phyloP scores from a whole-genome alignment of 2,113 vertebrate genomes.

The Hemicordylus capensis region DNA sequence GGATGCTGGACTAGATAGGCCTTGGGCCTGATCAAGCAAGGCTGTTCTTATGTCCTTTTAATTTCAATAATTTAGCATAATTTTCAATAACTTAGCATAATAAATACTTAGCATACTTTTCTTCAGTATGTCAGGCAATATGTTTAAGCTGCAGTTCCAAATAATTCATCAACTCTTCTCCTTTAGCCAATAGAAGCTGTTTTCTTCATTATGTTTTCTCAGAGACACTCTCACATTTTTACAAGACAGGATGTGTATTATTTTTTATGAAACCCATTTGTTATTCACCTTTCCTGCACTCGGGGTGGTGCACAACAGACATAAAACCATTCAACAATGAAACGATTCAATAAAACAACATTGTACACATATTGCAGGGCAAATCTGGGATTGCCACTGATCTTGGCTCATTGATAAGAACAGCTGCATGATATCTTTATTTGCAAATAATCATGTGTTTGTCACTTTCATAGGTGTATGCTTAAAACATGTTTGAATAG shows the following conservation, averaged over 20 bases:
- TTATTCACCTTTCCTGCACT: too few relatives aligned
- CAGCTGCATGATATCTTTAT: neutral
- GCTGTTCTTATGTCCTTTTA: too few relatives aligned
- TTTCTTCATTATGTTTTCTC: neutral
- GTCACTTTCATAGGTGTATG: neutral
- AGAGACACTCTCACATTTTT: neutral
- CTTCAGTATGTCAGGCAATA: neutral
- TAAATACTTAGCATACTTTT: too few relatives aligned
- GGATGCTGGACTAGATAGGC: too few relatives aligned
- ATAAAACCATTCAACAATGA: too few relatives aligned
- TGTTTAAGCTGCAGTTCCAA: neutral
- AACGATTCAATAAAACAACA: neutral
- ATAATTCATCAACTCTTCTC: neutral
- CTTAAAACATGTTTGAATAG: neutral
- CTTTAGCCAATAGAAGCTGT: neutral
- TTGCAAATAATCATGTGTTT: neutral
- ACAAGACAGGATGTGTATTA: neutral
- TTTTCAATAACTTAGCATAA: too few relatives aligned
- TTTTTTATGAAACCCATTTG: too few relatives aligned
- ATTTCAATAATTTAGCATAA: too few relatives aligned
- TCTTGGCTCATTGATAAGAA: neutral
- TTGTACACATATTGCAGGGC: neutral
- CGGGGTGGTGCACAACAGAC: too few relatives aligned
- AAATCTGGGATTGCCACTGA: neutral
- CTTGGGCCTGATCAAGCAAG: too few relatives aligned